phyloP scores from a whole-genome alignment of 2,113 vertebrate species.

The Mionectes macconnelli region DNA sequence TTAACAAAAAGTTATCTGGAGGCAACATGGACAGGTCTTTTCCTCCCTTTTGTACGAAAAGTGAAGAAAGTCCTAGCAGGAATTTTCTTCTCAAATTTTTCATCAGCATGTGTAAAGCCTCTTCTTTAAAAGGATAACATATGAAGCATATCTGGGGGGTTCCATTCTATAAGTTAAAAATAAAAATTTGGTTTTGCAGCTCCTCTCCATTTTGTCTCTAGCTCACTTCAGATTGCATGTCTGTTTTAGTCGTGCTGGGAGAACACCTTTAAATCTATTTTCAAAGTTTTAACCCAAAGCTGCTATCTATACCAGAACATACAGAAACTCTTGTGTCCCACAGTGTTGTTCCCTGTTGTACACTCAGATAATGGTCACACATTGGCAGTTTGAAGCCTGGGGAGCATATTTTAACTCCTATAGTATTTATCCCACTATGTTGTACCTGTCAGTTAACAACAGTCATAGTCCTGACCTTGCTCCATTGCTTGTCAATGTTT shows the following conservation, averaged over 20 bases:
- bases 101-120: neutral
- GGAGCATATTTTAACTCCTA: neutral
- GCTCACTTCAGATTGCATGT: neutral
- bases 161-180: neutral
- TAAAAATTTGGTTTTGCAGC: neutral
- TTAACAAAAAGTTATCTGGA: neutral
- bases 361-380: neutral
- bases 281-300: neutral
- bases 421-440: neutral
- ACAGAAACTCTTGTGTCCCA: neutral
- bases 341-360: neutral
- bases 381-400: neutral
- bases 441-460: neutral
- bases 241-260: neutral
- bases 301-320: neutral
- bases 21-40: neutral
- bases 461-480: neutral
- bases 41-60: neutral
- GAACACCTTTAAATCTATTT: neutral
- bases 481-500: neutral
- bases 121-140: neutral
- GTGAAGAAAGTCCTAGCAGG: neutral
- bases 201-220: neutral
- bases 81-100: neutral
- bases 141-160: neutral